Evolutionary conservation across 2,888 invertebrate species (phyloP), one percentile per base, ranked within the genome.

Genomic region (Fissipunctia ypsillon): DNA sequence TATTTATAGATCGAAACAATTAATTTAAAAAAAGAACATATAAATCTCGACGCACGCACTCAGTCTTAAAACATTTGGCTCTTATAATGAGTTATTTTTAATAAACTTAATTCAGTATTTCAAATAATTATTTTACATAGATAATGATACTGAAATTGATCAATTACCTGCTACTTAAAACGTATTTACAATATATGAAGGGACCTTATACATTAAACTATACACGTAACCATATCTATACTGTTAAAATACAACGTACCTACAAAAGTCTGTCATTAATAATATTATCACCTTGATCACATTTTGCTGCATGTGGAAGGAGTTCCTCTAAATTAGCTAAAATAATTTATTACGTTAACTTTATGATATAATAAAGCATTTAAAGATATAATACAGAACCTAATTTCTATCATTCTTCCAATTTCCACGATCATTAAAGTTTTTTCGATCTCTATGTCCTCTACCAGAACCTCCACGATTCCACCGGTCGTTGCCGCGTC

Each of bases 51-150:
- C 91, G 92, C 93, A 93, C 91, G 91, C 94, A 93, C 92, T 96
- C 96, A 96, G 96, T 96, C 96, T 96, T 95, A 91, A 93, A 94
- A 94, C 93, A 94, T 96, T 96, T 95, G 96, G 95, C 95, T 95
- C 94, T 92, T 94, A 93, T 92, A 90, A 94, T 93, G 93, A 95
- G 94, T 93, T 94, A 92, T 90, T 93, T 85, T 79, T 87, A 88
- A 89, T 88, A 89, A 91, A 90, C 88, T 84, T 89, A 89, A 88
- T 81, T 86, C 80, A 84, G 80, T 87, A 84, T 72, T 77, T 80
- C 61, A 80, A 79, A 82, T 77, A 79, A 83, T 83, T 80, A 79
- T 73, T 89, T 86, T 86, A 89, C 84, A 88, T 86, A 84, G 76
- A 88, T 85, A 84, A 84, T 78, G 81, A 89, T 85, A 84, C 82